These are phyloP conservation scores for Digitonthophagus gazella DNA, from an alignment of 2,888 invertebrate genomes.

Conservation along the genomic window DNA sequence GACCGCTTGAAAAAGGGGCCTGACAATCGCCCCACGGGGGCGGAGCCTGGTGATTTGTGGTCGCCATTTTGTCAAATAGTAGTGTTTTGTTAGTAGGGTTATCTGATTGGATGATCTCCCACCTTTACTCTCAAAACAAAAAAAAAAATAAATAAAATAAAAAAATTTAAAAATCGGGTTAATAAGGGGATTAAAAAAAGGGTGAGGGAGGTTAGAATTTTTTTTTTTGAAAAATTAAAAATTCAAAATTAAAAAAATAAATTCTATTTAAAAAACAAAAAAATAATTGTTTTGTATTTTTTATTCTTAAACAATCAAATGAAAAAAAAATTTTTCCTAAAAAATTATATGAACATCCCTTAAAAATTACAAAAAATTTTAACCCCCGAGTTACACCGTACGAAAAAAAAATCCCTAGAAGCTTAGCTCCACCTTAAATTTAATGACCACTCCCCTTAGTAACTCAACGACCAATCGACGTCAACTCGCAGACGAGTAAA, in stretches of 20 bases:
- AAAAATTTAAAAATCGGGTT: background rate
- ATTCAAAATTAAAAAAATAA: too few species aligned
- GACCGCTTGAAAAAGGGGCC: conserved; percentile 51
- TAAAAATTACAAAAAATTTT: background rate
- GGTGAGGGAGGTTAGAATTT: too few species aligned
- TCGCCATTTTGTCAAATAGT: conserved; percentile 57
- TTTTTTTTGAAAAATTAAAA: too few species aligned
- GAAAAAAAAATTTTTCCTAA: too few species aligned
- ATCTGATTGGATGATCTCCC: conserved; percentile 55
- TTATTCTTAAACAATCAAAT: too few species aligned
- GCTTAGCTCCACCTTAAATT: conserved; percentile 30
- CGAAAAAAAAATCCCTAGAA: conserved; percentile 29
- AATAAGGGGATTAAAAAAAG: too few species aligned
- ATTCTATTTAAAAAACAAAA: too few species aligned
- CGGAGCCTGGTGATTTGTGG: conserved; percentile 53
- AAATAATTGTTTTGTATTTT: too few species aligned
- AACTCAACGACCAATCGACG: conserved; percentile 39
- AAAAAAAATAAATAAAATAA: background rate
- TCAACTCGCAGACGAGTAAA: conserved; percentile 33
- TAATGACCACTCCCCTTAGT: conserved; percentile 26
- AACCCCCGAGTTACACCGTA: conserved; percentile 11
- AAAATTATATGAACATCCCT: too few species aligned
- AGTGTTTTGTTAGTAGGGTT: conserved; percentile 54
- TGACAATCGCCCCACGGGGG: conserved; percentile 51
- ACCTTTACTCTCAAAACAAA: conserved; percentile 36